Percentiles rank a stretch among this genome's conserved stretches.
Evolutionary conservation across 1,140 invertebrate genomes (phyloP).

Genomic region (Pogonus chalceus): DNA sequence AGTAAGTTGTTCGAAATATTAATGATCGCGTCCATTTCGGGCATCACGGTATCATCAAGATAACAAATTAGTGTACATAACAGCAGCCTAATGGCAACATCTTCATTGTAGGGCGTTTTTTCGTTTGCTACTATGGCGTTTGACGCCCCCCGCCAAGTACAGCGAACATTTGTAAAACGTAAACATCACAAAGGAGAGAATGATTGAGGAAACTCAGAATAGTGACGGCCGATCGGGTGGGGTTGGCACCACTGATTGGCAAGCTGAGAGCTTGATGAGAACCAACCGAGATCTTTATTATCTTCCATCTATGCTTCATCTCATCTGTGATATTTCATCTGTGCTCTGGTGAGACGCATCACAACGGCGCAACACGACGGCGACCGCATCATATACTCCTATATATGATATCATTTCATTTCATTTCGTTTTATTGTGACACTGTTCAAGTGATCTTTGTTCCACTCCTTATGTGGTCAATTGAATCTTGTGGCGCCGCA

Average conservation of each 20-base stretch:
- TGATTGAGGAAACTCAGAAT: conserved; percentile 16
- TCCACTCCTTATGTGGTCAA: neutral
- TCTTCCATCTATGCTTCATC: neutral
- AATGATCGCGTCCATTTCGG: conserved; percentile 4
- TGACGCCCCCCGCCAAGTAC: neutral
- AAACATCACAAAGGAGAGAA: conserved; percentile 1
- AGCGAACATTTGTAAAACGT: conserved; percentile 7
- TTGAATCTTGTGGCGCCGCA: neutral
- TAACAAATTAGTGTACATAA: conserved; percentile 6
- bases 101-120: neutral
- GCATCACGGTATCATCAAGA: conserved; percentile 1
- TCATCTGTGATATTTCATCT: conserved; percentile 7
- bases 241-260: conserved; percentile 28
- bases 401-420: conserved; percentile 2
- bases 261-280: conserved; percentile 29
- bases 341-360: neutral
- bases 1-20: no score
- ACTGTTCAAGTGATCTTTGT: neutral
- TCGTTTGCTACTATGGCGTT: neutral
- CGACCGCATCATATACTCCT: no score
- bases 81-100: conserved; percentile 1
- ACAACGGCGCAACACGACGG: no score
- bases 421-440: neutral
- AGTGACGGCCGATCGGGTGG: neutral
- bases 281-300: conserved; percentile 31